A percentile compares a stretch with the other conserved stretches of the same genome.
These are phyloP conservation scores for Gavialis gangeticus DNA, from an alignment of 2,113 vertebrate genomes.

Conservation along the genomic window DNA sequence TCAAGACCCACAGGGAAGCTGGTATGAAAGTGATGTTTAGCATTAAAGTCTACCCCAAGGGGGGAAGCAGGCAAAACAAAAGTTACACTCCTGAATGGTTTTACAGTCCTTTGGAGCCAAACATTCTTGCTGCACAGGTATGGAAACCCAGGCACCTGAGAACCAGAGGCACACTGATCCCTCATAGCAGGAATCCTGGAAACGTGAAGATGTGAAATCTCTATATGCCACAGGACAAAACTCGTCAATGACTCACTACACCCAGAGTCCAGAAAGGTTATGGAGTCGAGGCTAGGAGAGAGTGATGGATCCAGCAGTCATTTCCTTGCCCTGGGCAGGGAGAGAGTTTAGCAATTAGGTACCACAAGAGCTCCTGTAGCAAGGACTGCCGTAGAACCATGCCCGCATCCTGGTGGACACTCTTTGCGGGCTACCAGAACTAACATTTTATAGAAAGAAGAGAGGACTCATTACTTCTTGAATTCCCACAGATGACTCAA, in stretches of 20 bases:
- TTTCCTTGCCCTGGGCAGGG: not conserved
- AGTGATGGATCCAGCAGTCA: not conserved
- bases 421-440: not conserved
- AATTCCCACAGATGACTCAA: not conserved
- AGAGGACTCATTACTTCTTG: not conserved
- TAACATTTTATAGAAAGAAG: not conserved
- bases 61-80: not conserved
- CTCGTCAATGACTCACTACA: not conserved
- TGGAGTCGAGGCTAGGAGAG: not conserved
- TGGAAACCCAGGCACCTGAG: not conserved
- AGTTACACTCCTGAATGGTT: not conserved
- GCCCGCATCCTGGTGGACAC: not conserved
- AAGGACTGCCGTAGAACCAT: not conserved
- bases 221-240: not conserved
- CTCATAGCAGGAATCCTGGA: not conserved
- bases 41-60: not conserved
- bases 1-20: not conserved
- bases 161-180: not conserved
- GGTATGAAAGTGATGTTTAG: not conserved
- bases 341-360: not conserved
- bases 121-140: not conserved
- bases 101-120: not conserved
- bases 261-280: not conserved
- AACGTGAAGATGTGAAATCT: not conserved
- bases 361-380: not conserved